Conservation (phyloP, 1,140 invertebrate species). For the Neodiprion fabricii region DNA sequence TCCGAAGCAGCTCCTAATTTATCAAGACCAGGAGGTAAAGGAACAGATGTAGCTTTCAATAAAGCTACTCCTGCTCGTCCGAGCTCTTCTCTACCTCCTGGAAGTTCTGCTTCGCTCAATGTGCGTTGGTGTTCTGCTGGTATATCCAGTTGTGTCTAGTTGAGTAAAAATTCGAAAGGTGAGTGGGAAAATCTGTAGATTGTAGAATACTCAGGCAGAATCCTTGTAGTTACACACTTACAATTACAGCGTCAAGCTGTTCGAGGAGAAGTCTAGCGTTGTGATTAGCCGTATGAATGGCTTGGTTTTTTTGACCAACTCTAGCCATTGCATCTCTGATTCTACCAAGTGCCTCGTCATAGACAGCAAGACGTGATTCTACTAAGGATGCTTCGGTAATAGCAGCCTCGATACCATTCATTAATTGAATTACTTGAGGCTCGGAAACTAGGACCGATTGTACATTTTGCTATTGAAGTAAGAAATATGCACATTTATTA, state of each 20-base stretch:
- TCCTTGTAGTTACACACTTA: conserved; percentile 57
- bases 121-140: conserved; percentile 72
- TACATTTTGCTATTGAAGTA: conserved; percentile 74
- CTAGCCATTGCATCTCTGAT: conserved; percentile 86
- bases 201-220: not conserved
- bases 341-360: conserved; percentile 82
- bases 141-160: conserved; percentile 77
- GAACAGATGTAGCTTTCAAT: conserved; percentile 73
- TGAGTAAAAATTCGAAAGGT: conserved; percentile 9
- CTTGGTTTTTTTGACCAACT: conserved; percentile 91
- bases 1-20: conserved; percentile 86
- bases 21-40: conserved; percentile 53
- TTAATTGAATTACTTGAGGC: conserved; percentile 82
- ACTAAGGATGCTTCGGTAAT: conserved; percentile 79
- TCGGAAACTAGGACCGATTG: conserved; percentile 86
- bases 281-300: conserved; percentile 84
- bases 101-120: conserved; percentile 75
- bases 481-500: conserved; percentile 23
- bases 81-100: conserved; percentile 77
- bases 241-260: conserved; percentile 83
- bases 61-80: conserved; percentile 81
- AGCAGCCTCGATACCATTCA: conserved; percentile 84
- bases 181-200: not conserved
- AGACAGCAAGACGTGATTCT: conserved; percentile 75
- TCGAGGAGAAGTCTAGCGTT: conserved; percentile 83